phyloP scores from a whole-genome alignment of 2,797 vertebrate species.

The Pseudochirops cupreus region DNA sequence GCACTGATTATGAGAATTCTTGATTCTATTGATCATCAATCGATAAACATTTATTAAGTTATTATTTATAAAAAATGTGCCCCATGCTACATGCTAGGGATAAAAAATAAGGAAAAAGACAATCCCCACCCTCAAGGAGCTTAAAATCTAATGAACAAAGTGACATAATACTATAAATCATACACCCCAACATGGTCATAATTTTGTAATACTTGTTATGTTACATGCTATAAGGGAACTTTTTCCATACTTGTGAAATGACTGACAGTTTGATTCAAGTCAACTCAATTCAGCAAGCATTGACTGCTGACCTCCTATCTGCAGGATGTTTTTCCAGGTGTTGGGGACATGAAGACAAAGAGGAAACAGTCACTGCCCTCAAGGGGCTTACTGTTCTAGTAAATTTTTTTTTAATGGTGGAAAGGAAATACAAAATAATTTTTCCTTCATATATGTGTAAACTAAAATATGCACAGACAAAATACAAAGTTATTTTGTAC shows the following conservation, averaged over 20 bases:
- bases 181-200: neutral
- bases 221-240: neutral
- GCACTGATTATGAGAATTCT: neutral
- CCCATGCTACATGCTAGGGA: neutral
- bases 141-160: neutral
- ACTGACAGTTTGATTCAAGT: neutral
- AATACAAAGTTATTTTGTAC: neutral
- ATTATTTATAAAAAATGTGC: neutral
- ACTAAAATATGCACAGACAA: neutral
- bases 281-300: neutral
- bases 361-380: neutral
- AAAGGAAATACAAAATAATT: neutral
- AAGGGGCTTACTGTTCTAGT: neutral
- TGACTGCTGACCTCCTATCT: neutral
- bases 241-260: neutral
- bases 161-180: neutral
- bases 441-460: neutral
- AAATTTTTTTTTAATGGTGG: neutral
- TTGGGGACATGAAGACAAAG: neutral
- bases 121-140: neutral
- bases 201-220: neutral
- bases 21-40: neutral
- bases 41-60: neutral
- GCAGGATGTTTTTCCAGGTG: neutral
- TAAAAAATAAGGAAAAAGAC: neutral